A percentile compares a stretch with the other conserved stretches of the same genome.
phyloP scores from a whole-genome alignment of 1,140 invertebrate species.

The Alviniconcha marisindica region DNA sequence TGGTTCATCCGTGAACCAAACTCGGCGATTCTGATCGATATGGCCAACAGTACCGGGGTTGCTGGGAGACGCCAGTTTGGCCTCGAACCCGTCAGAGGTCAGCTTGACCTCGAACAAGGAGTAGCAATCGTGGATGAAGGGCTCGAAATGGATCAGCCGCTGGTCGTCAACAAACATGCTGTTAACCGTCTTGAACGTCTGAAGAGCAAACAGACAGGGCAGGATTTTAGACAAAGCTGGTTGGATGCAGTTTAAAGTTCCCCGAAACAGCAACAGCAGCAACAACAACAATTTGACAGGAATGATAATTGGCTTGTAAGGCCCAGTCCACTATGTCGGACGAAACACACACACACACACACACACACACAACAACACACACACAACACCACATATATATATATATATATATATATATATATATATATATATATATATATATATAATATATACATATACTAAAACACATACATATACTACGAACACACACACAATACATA shows the following conservation, averaged over 20 bases:
- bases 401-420: too few species aligned
- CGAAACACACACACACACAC: too few species aligned
- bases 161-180: constrained; percentile 24
- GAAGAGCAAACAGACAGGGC: constrained; percentile 6
- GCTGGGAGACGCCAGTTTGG: not conserved
- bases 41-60: constrained; percentile 11
- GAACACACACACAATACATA: too few species aligned
- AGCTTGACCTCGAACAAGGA: constrained; percentile 25
- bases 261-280: not conserved
- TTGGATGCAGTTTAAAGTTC: not conserved
- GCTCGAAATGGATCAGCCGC: constrained; percentile 28
- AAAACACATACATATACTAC: too few species aligned
- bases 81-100: constrained; percentile 31
- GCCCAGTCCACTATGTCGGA: too few species aligned
- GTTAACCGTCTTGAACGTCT: constrained; percentile 36
- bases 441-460: too few species aligned
- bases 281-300: not conserved
- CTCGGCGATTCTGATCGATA: constrained; percentile 40
- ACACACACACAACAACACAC: too few species aligned
- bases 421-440: too few species aligned
- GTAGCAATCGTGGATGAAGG: constrained; percentile 36
- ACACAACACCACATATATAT: too few species aligned
- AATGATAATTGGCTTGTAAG: too few species aligned
- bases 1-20: constrained; percentile 29
- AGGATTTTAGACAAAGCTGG: not conserved